Conservation (phyloP, 2,888 invertebrate species). For the Mesopsocus fuscifrons region DNA sequence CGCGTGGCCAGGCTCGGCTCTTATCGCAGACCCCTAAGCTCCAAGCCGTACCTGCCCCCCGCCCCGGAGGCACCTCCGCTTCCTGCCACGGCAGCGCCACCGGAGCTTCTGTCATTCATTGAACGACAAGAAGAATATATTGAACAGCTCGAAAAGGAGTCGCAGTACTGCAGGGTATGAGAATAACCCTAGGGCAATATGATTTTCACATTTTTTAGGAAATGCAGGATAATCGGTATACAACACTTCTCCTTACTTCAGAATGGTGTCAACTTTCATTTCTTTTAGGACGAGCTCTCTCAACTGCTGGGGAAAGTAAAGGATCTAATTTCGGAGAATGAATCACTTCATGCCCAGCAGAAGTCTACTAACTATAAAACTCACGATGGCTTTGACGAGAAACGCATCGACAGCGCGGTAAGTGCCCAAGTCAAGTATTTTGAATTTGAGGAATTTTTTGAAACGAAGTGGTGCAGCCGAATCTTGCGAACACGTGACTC, state of each 20-base stretch:
- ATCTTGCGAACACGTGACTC: too few relatives aligned
- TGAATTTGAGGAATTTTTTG: too few relatives aligned
- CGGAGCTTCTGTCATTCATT: conserved; percentile 59
- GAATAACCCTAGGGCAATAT: too few relatives aligned
- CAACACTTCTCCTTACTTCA: too few relatives aligned
- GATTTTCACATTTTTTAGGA: neutral
- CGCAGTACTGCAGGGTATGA: conserved; percentile 55
- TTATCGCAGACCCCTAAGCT: conserved; percentile 9
- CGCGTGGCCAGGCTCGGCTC: conserved; percentile 12
- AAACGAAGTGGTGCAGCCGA: too few relatives aligned
- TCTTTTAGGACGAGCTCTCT: conserved; percentile 45
- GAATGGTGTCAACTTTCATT: neutral
- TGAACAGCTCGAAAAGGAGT: conserved; percentile 67
- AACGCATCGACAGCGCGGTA: conserved; percentile 19
- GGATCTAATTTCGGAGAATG: conserved; percentile 71
- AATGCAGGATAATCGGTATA: too few relatives aligned
- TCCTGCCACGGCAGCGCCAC: conserved; percentile 26
- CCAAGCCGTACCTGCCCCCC: conserved; percentile 13
- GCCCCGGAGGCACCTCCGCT: conserved; percentile 22
- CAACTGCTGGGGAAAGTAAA: conserved; percentile 62
- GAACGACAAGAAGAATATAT: conserved; percentile 77
- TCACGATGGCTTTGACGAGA: conserved; percentile 21
- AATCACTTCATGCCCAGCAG: conserved; percentile 57
- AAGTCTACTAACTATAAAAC: conserved; percentile 31
- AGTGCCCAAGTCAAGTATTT: too few relatives aligned